These are phyloP conservation scores for Pentamera pediparva DNA, from an alignment of 53 echinoderm and acorn worm genomes.

Conservation along the genomic window DNA sequence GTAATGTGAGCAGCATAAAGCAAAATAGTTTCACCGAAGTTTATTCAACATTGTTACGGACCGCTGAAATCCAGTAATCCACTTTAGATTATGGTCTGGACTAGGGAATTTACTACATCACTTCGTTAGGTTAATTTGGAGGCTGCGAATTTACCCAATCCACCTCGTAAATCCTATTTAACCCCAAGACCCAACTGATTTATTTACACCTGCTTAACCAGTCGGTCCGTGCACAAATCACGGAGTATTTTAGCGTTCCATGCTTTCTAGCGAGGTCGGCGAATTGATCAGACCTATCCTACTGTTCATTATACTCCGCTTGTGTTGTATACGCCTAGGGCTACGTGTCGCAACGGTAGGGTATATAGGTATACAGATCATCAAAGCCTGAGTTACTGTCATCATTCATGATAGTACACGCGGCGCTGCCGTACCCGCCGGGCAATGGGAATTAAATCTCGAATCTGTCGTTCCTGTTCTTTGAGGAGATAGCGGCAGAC, in stretches of 20 bases:
- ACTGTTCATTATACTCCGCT: conserved; percentile 8
- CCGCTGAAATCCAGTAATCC: too few relatives aligned
- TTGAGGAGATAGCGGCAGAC: conserved; percentile 20
- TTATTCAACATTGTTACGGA: too few relatives aligned
- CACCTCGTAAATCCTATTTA: too few relatives aligned
- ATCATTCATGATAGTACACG: conserved; percentile 27
- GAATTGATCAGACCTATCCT: conserved; percentile 18
- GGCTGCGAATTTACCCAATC: too few relatives aligned
- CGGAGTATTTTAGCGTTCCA: conserved; percentile 4
- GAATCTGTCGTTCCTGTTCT: conserved; percentile 23
- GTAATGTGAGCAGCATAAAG: too few relatives aligned
- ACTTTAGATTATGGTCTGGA: too few relatives aligned
- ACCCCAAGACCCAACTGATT: too few relatives aligned
- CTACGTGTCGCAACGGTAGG: conserved; percentile 16
- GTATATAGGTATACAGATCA: too few relatives aligned
- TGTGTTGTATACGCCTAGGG: conserved; percentile 15
- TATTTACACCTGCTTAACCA: conserved; percentile 22
- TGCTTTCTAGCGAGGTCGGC: too few relatives aligned
- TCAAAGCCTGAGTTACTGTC: conserved; percentile 16
- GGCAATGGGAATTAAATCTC: conserved; percentile 33
- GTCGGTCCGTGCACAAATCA: neutral
- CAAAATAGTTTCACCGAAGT: too few relatives aligned
- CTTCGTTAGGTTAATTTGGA: too few relatives aligned
- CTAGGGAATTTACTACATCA: too few relatives aligned
- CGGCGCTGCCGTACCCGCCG: conserved; percentile 32